These are phyloP conservation scores for Adela reaumurella DNA, from an alignment of 2,888 invertebrate species.

Conservation along the genomic window DNA sequence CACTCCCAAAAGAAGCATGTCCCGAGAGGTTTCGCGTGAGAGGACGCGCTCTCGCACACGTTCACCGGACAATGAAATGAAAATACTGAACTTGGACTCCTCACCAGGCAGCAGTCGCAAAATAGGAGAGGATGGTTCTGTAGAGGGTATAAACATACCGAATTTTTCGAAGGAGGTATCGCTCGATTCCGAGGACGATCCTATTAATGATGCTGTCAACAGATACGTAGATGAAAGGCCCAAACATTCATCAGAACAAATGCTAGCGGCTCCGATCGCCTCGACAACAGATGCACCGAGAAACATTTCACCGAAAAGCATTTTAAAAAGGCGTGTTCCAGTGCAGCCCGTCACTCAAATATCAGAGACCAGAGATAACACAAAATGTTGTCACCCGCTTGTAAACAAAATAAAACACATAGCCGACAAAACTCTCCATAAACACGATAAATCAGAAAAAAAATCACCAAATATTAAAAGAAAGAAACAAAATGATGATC, in stretches of 20 bases:
- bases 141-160: constrained; percentile 43
- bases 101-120: constrained; percentile 50
- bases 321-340: constrained; percentile 49
- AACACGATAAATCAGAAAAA: constrained; percentile 42
- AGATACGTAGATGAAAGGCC: constrained; percentile 28
- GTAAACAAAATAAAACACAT: constrained; percentile 63
- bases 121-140: constrained; percentile 43
- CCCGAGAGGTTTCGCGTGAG: constrained; percentile 42
- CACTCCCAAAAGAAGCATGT: constrained; percentile 46
- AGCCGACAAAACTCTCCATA: constrained; percentile 59
- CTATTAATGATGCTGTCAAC: constrained; percentile 22
- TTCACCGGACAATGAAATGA: constrained; percentile 29
- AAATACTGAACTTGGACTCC: constrained; percentile 43
- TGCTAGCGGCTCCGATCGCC: constrained; percentile 28
- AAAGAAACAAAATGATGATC: constrained; percentile 51
- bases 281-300: constrained; percentile 35
- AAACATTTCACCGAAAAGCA: constrained; percentile 48
- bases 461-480: constrained; percentile 37
- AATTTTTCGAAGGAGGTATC: constrained; percentile 49
- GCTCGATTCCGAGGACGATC: constrained; percentile 45
- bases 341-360: constrained; percentile 38
- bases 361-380: constrained; percentile 46
- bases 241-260: constrained; percentile 24
- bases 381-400: constrained; percentile 58
- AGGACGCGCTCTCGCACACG: constrained; percentile 30